Evolutionary conservation across 1,140 invertebrate genomes (phyloP).

Genomic region (Drosophila equinoxialis): DNA sequence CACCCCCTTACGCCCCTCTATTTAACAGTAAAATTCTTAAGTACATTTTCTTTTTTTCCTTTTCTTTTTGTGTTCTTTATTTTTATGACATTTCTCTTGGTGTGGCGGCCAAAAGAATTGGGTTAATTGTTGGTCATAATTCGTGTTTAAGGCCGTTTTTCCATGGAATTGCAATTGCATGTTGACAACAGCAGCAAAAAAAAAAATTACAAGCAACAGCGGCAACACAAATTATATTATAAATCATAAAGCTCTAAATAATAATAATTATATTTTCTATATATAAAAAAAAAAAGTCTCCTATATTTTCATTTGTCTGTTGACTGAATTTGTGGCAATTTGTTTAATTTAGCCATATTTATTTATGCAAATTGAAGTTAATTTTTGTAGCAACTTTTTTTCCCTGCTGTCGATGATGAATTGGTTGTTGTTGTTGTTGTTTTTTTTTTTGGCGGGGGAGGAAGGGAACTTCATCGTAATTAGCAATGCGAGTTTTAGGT

Average conservation of each 20-base stretch:
- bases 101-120: slow-evolving; percentile 65
- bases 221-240: slow-evolving; percentile 37
- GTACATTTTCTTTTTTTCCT: slow-evolving; percentile 38
- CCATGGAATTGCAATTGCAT: slow-evolving; percentile 67
- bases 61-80: slow-evolving; percentile 38
- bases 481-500: slow-evolving; percentile 8
- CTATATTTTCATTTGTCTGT: slow-evolving; percentile 19
- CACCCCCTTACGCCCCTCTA: neutral
- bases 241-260: slow-evolving; percentile 62
- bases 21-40: slow-evolving; percentile 59
- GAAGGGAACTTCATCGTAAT: neutral
- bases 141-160: slow-evolving; percentile 74
- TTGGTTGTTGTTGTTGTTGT: slow-evolving; percentile 33
- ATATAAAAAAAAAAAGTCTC: slow-evolving; percentile 42
- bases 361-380: slow-evolving; percentile 61
- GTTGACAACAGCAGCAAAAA: slow-evolving; percentile 34
- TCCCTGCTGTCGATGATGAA: slow-evolving; percentile 35
- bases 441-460: too few relatives aligned
- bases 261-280: slow-evolving; percentile 64
- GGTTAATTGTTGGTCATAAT: slow-evolving; percentile 73
- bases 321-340: slow-evolving; percentile 54
- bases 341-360: slow-evolving; percentile 59
- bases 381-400: slow-evolving; percentile 38
- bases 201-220: slow-evolving; percentile 19
- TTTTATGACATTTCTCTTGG: slow-evolving; percentile 47